Percentiles rank a stretch among this genome's conserved stretches.
Evolutionary conservation across 2,888 invertebrate species (phyloP).

Genomic region (Agrenia bidenticulata): DNA sequence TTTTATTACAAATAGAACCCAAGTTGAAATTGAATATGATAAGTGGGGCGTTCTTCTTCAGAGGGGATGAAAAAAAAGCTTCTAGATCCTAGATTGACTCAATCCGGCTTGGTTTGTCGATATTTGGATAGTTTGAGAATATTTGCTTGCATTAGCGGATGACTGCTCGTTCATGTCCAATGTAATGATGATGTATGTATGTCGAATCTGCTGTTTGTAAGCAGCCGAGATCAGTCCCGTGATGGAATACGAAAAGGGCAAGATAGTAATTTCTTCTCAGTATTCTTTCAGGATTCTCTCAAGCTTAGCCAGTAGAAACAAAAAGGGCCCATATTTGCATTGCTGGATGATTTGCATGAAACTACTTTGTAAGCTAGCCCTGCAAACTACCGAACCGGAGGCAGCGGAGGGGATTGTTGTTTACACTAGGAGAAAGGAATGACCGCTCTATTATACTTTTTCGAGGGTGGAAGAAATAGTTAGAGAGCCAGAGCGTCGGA

Average conservation of each 20-base stretch:
- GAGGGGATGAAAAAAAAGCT: slow-evolving; percentile 1
- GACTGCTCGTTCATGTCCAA: too few species aligned
- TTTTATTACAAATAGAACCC: slow-evolving; percentile 13
- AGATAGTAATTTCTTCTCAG: too few species aligned
- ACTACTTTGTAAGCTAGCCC: slow-evolving; percentile 30
- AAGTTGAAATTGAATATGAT: slow-evolving; percentile 22
- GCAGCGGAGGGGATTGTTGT: slow-evolving; percentile 37
- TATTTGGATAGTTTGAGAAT: not conserved
- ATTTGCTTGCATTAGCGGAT: not conserved
- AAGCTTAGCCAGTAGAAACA: not conserved
- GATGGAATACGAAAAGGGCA: not conserved
- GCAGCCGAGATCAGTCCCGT: not conserved
- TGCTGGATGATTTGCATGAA: slow-evolving; percentile 52
- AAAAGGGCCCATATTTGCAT: slow-evolving; percentile 51
- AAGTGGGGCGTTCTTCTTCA: slow-evolving; percentile 6
- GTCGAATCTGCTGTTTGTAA: slow-evolving; percentile 1
- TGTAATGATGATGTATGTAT: not conserved
- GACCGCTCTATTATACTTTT: slow-evolving; percentile 14
- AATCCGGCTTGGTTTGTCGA: not conserved
- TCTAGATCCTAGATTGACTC: not conserved
- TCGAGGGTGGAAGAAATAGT: not conserved
- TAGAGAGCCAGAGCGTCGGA: slow-evolving; percentile 16
- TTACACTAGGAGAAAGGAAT: slow-evolving; percentile 34
- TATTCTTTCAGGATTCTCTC: not conserved
- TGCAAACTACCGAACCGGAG: slow-evolving; percentile 11